Conservation (phyloP, 1,140 invertebrate species). For the Tetranychus cinnabarinus region DNA sequence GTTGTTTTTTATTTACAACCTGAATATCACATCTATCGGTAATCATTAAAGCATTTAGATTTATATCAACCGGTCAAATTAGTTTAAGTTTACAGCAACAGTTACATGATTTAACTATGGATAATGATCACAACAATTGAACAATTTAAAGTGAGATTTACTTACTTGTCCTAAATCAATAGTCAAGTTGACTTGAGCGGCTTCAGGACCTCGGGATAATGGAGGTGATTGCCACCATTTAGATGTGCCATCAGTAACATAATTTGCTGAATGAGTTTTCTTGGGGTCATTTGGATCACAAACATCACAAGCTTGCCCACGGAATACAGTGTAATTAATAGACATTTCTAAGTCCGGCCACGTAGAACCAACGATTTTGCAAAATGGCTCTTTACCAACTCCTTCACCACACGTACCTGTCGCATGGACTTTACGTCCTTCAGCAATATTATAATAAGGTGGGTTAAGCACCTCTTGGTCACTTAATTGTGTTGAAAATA, state of each 20-base stretch:
- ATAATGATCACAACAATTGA: too few species aligned
- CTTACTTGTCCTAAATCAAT: slow-evolving; percentile 78
- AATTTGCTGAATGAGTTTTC: slow-evolving; percentile 58
- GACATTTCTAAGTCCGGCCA: slow-evolving; percentile 36
- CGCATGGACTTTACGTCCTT: slow-evolving; percentile 54
- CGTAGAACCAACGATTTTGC: slow-evolving; percentile 78
- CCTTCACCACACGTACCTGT: slow-evolving; percentile 60
- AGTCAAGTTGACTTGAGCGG: slow-evolving; percentile 89
- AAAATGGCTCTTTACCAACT: slow-evolving; percentile 45
- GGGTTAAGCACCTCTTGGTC: slow-evolving; percentile 38
- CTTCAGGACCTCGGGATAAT: slow-evolving; percentile 82
- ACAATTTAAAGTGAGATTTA: not conserved
- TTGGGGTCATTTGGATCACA: slow-evolving; percentile 51
- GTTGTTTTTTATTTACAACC: too few species aligned
- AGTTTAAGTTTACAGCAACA: too few species aligned
- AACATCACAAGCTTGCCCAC: slow-evolving; percentile 64
- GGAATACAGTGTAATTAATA: slow-evolving; percentile 23
- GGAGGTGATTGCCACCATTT: slow-evolving; percentile 95
- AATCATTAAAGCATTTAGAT: too few species aligned
- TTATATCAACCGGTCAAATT: too few species aligned
- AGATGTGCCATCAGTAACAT: slow-evolving; percentile 80
- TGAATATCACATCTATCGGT: too few species aligned
- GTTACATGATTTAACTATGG: too few species aligned
- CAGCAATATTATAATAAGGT: slow-evolving; percentile 77
- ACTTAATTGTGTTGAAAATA: too few species aligned